These are phyloP conservation scores for Diploscapter pachys DNA, from an alignment of 1,140 invertebrate genomes.

Conservation along the genomic window DNA sequence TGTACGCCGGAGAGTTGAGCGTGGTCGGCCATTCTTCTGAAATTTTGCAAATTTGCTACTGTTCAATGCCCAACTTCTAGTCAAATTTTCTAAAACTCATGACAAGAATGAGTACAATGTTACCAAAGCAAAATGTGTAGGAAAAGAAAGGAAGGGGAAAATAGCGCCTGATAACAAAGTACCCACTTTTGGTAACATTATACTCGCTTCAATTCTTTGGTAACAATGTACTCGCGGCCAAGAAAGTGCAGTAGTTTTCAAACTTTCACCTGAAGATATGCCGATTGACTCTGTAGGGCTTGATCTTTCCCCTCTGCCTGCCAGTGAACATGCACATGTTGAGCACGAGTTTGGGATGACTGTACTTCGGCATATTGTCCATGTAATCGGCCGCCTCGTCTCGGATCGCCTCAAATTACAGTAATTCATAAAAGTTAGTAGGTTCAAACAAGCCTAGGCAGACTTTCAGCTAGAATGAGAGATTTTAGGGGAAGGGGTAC, in stretches of 20 bases:
- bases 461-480: too few relatives aligned
- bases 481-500: too few relatives aligned
- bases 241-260: too few relatives aligned
- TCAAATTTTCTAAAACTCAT: too few relatives aligned
- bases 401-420: constrained; percentile 39
- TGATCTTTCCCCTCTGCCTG: constrained; percentile 54
- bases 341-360: constrained; percentile 46
- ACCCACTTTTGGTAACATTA: too few relatives aligned
- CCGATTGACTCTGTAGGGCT: constrained; percentile 51
- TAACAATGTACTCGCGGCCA: too few relatives aligned
- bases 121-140: constrained; percentile 5
- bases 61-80: too few relatives aligned
- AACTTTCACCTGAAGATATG: constrained; percentile 47
- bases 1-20: constrained; percentile 50
- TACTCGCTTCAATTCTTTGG: too few relatives aligned
- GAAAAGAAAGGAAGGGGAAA: neutral
- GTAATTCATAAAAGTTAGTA: too few relatives aligned
- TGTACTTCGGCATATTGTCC: constrained; percentile 29
- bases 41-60: too few relatives aligned
- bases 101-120: constrained; percentile 42
- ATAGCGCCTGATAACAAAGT: too few relatives aligned
- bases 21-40: constrained; percentile 49
- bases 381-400: constrained; percentile 51
- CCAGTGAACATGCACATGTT: constrained; percentile 58
- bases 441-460: too few relatives aligned